Percentiles rank a stretch among this genome's conserved stretches.
Evolutionary conservation across 2,113 vertebrate species (phyloP).

Genomic region (Caretta caretta): DNA sequence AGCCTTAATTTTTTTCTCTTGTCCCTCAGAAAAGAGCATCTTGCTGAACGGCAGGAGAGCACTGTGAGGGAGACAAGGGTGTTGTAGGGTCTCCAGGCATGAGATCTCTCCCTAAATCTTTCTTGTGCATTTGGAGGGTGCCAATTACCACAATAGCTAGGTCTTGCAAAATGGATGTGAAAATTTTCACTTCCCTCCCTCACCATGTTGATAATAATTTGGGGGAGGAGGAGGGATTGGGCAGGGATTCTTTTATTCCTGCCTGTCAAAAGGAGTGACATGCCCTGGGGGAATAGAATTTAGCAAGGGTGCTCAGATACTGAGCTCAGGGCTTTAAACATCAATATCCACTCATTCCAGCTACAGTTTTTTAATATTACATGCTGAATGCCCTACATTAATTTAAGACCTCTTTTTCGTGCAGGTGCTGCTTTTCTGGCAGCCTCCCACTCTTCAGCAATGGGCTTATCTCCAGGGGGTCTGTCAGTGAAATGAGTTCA

Average conservation of each 20-base stretch:
- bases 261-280: neutral
- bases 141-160: too few species aligned
- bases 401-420: neutral
- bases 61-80: neutral
- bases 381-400: neutral
- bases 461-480: neutral
- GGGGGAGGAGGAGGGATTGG: fast-evolving
- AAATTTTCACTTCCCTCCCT: neutral
- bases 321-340: conserved; percentile 12
- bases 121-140: neutral
- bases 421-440: neutral
- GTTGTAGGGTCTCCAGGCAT: neutral
- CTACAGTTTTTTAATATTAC: neutral
- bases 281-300: neutral
- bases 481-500: neutral
- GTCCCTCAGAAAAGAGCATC: neutral
- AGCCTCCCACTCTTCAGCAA: neutral
- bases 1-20: neutral
- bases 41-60: neutral
- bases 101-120: neutral
- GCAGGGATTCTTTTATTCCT: neutral
- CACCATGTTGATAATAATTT: neutral
- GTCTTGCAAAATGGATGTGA: fast-evolving
- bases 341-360: neutral
- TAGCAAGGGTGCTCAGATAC: neutral